Conservation (phyloP, 1,140 invertebrate species). For the Drosophila nannoptera region DNA sequence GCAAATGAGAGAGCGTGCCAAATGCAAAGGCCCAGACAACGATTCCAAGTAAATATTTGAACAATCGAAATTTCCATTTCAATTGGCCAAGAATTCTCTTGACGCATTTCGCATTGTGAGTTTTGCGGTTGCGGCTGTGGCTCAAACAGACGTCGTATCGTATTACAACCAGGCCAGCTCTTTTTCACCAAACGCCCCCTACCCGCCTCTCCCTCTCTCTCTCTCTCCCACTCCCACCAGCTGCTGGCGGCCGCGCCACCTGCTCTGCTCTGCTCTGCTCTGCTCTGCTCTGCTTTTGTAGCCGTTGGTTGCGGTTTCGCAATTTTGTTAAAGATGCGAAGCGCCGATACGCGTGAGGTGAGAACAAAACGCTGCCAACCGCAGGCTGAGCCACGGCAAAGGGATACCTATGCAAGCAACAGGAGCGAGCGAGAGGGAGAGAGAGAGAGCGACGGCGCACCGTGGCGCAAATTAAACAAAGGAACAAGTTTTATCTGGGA, state of each 20-base stretch:
- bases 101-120: constrained; percentile 33
- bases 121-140: constrained; percentile 25
- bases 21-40: constrained; percentile 29
- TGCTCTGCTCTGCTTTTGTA: constrained; percentile 14
- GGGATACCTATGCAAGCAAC: neutral
- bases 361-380: constrained; percentile 66
- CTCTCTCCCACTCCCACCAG: neutral
- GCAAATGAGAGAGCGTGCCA: constrained; percentile 48
- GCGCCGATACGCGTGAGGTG: constrained; percentile 65
- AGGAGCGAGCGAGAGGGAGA: neutral
- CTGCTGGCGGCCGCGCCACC: neutral
- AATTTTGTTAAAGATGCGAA: constrained; percentile 75
- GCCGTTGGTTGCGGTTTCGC: constrained; percentile 65
- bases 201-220: neutral
- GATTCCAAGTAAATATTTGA: constrained; percentile 59
- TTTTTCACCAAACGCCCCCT: constrained; percentile 12
- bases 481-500: neutral
- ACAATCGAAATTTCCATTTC: constrained; percentile 49
- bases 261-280: constrained; percentile 6
- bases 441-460: neutral
- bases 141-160: constrained; percentile 60
- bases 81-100: constrained; percentile 25
- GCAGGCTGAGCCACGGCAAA: constrained; percentile 21
- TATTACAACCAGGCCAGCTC: constrained; percentile 35
- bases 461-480: constrained; percentile 4